These are phyloP conservation scores for Gymnocypris eckloni DNA, from an alignment of 2,797 vertebrate species.

Conservation along the genomic window DNA sequence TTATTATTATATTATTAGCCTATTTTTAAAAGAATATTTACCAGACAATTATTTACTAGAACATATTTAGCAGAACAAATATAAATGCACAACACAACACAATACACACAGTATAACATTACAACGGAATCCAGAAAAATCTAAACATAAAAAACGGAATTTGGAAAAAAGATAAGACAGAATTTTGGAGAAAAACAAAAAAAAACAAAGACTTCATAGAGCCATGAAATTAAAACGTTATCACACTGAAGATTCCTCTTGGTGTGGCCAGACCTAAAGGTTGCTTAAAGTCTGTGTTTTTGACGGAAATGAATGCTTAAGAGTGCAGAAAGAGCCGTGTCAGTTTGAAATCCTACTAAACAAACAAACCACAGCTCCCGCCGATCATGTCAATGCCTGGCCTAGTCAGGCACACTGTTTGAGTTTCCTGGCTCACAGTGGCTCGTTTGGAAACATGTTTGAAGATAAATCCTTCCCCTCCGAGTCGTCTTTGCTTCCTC, in stretches of 20 bases:
- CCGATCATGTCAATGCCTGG: neutral
- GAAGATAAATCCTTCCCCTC: constrained; percentile 13
- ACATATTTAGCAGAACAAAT: too few relatives aligned
- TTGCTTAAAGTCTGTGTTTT: neutral
- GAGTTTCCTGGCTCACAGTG: neutral
- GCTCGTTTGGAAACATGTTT: constrained; percentile 24
- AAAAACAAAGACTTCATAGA: too few relatives aligned
- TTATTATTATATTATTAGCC: too few relatives aligned
- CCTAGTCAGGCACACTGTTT: neutral
- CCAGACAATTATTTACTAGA: too few relatives aligned
- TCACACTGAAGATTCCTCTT: neutral
- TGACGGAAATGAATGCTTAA: neutral
- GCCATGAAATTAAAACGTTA: neutral
- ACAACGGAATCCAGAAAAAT: too few relatives aligned
- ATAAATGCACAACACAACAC: too few relatives aligned
- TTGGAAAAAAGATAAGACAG: too few relatives aligned
- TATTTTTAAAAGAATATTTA: too few relatives aligned
- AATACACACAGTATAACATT: too few relatives aligned
- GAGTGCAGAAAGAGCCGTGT: neutral
- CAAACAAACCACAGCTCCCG: neutral
- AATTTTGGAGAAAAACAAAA: too few relatives aligned
- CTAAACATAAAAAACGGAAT: too few relatives aligned
- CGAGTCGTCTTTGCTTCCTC: constrained; percentile 1
- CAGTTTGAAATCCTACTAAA: neutral
- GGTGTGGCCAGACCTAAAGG: neutral